Evolutionary conservation across 2,797 vertebrate species (phyloP).

Genomic region (Onychomys arenicola): DNA sequence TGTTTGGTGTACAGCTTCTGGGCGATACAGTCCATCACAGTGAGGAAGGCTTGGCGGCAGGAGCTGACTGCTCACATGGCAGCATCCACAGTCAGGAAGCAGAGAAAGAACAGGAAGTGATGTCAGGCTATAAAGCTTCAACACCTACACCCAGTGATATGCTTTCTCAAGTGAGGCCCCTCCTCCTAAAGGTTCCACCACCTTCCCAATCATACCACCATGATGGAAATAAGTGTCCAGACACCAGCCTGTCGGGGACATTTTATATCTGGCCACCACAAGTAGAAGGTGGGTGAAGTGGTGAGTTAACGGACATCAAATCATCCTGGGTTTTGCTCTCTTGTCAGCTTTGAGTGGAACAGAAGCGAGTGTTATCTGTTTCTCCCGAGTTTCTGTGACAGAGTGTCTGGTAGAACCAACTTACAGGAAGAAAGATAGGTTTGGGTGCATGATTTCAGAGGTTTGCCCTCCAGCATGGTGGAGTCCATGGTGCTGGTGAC

Average conservation of each 20-base stretch:
- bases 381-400: not conserved
- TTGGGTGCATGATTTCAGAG: not conserved
- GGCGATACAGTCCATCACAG: not conserved
- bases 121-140: not conserved
- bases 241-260: not conserved
- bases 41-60: not conserved
- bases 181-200: not conserved
- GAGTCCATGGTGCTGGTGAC: not conserved
- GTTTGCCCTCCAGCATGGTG: not conserved
- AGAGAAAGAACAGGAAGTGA: not conserved
- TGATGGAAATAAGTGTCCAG: not conserved
- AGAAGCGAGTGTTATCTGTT: not conserved
- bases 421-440: not conserved
- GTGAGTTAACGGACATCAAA: not conserved
- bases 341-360: not conserved
- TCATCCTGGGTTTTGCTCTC: not conserved
- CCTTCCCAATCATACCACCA: not conserved
- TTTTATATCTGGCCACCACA: too few species aligned
- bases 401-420: not conserved
- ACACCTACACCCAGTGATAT: not conserved
- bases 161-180: too few species aligned
- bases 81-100: not conserved
- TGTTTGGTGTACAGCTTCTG: not conserved
- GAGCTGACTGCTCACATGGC: not conserved
- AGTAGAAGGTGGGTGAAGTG: not conserved